Percentiles rank a stretch among this genome's conserved stretches.
Conservation (phyloP, 1,140 invertebrate species). For the Apis dorsata region DNA sequence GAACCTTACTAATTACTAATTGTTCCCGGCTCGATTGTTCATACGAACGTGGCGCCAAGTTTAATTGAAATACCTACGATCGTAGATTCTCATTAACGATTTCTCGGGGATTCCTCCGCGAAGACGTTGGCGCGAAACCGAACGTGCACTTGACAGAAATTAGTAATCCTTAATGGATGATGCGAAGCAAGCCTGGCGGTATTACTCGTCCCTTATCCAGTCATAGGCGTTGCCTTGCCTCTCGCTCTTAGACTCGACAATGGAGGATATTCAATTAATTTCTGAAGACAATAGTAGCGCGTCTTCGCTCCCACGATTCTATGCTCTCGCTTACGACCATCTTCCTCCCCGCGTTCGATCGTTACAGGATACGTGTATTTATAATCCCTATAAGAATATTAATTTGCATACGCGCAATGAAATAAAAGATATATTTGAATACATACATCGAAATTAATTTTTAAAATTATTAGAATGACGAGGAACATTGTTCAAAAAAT, state of each 20-base stretch:
- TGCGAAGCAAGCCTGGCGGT: slow-evolving; percentile 39
- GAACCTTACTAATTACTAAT: slow-evolving; percentile 44
- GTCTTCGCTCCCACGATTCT: slow-evolving; percentile 36
- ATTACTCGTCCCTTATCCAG: slow-evolving; percentile 21
- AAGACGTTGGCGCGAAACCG: slow-evolving; percentile 49
- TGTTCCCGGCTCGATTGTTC: slow-evolving; percentile 34
- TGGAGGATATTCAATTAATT: slow-evolving; percentile 65
- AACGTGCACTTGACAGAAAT: slow-evolving; percentile 70
- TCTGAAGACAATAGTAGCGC: slow-evolving; percentile 62
- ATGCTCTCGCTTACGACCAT: slow-evolving; percentile 15
- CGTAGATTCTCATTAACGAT: slow-evolving; percentile 49
- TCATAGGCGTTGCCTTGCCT: slow-evolving; percentile 44
- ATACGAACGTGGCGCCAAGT: slow-evolving; percentile 10
- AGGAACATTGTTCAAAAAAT: no score
- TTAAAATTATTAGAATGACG: no score
- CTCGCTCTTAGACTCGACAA: slow-evolving; percentile 59
- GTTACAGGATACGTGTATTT: neutral
- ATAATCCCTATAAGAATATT: no score
- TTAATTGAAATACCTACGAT: slow-evolving; percentile 51
- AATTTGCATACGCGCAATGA: no score
- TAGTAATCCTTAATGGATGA: slow-evolving; percentile 73
- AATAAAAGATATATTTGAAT: no score
- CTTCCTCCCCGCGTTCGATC: neutral
- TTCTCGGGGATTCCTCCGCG: slow-evolving; percentile 40
- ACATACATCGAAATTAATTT: no score